Conservation (phyloP, 1,140 invertebrate genomes). For the Cyclargus thomasi region DNA sequence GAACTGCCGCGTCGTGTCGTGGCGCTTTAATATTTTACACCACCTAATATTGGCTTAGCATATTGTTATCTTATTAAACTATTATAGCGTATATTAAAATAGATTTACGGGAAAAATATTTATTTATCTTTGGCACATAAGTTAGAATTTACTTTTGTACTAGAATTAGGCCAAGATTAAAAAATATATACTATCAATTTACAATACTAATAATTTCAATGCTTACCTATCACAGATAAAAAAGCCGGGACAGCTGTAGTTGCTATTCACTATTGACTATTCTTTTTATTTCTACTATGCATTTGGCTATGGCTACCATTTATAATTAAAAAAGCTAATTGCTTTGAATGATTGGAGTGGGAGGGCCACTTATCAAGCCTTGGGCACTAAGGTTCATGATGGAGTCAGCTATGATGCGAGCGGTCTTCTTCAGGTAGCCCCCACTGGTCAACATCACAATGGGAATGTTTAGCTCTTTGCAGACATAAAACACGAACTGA, state of each 20-base stretch:
- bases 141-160: background rate
- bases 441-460: conserved; percentile 93
- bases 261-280: background rate
- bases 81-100: no score
- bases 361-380: conserved; percentile 32
- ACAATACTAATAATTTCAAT: background rate
- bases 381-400: conserved; percentile 78
- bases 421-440: conserved; percentile 86
- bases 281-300: no score
- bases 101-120: no score
- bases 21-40: no score
- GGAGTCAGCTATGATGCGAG: conserved; percentile 84
- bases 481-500: conserved; percentile 86
- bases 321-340: background rate
- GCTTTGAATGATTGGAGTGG: background rate
- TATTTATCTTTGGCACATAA: no score
- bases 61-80: background rate
- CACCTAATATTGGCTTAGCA: conserved; percentile 11
- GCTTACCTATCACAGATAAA: background rate
- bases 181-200: background rate
- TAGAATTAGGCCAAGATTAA: background rate
- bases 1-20: no score
- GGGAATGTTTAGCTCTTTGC: conserved; percentile 80
- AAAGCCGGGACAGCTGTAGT: background rate
- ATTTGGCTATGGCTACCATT: background rate